Evolutionary conservation across 2,888 invertebrate genomes (phyloP).

Genomic region (Cantharis rufa): DNA sequence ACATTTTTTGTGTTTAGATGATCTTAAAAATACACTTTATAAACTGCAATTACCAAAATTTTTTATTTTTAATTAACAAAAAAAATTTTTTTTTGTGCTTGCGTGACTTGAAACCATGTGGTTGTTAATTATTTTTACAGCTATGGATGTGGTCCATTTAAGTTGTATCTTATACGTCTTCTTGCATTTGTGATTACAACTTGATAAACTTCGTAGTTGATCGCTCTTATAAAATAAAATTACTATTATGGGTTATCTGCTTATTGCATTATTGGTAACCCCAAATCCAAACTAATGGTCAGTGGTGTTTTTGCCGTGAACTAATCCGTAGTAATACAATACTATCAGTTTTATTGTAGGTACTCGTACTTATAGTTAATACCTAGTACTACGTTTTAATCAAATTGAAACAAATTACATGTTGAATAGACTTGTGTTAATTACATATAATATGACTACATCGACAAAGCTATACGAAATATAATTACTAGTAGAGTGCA

Average conservation of each 20-base stretch:
- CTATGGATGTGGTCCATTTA: background rate
- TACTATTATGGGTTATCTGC: background rate
- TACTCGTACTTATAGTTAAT: background rate
- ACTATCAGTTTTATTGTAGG: background rate
- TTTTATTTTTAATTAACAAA: background rate
- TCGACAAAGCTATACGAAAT: conserved; percentile 16
- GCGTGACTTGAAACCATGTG: background rate
- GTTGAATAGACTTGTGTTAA: conserved; percentile 11
- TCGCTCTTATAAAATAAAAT: background rate
- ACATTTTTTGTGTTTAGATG: background rate
- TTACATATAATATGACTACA: conserved; percentile 13
- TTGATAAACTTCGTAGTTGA: background rate
- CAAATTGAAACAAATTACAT: conserved; percentile 17
- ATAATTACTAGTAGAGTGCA: conserved; percentile 17
- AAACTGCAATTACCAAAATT: background rate
- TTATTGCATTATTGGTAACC: too few relatives aligned
- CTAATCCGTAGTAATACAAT: background rate
- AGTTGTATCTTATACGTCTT: background rate
- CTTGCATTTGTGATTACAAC: background rate
- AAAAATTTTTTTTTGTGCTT: background rate
- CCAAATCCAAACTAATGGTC: background rate
- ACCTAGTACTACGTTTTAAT: background rate
- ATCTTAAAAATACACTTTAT: background rate
- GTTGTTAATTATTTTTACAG: conserved; percentile 2
- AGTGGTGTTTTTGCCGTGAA: background rate